phyloP scores from a whole-genome alignment of 2,888 invertebrate genomes.

The Rhingia campestris region DNA sequence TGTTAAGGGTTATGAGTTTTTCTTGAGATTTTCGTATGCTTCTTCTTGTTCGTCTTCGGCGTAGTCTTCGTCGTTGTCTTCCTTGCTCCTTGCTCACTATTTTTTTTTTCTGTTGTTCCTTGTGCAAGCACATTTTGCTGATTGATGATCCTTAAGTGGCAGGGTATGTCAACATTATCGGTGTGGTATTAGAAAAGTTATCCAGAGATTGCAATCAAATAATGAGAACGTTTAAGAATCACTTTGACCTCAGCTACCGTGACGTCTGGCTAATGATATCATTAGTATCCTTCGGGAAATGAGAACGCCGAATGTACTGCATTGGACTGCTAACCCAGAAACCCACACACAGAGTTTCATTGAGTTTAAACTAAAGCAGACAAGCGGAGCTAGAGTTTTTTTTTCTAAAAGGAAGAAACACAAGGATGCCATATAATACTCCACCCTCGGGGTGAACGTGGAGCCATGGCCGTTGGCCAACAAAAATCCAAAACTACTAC shows the following conservation, averaged over 20 bases:
- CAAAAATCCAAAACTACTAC: slow-evolving; percentile 19
- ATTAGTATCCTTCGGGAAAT: slow-evolving; percentile 57
- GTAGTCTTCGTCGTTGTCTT: slow-evolving; percentile 9
- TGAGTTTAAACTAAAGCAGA: slow-evolving; percentile 4
- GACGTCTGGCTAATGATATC: slow-evolving; percentile 69
- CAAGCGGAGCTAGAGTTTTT: slow-evolving; percentile 6
- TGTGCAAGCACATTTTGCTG: slow-evolving; percentile 72
- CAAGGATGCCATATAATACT: background rate
- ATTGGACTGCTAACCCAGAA: slow-evolving; percentile 66
- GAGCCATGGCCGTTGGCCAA: slow-evolving; percentile 57
- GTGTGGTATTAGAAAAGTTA: slow-evolving; percentile 70
- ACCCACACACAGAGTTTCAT: slow-evolving; percentile 32
- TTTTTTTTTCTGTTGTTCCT: slow-evolving; percentile 16
- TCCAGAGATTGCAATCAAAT: slow-evolving; percentile 72
- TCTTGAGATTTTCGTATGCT: slow-evolving; percentile 44
- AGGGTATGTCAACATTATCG: slow-evolving; percentile 73
- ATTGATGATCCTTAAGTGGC: slow-evolving; percentile 74
- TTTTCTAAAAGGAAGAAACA: background rate
- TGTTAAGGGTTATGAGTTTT: slow-evolving; percentile 74
- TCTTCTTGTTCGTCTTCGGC: slow-evolving; percentile 4
- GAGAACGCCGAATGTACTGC: slow-evolving; percentile 30
- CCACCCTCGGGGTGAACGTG: background rate
- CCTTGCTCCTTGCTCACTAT: slow-evolving; percentile 16
- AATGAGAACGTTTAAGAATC: slow-evolving; percentile 72
- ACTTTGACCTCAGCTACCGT: slow-evolving; percentile 66